Conservation (phyloP, 2,113 vertebrate species). For the Poecilia latipinna region DNA sequence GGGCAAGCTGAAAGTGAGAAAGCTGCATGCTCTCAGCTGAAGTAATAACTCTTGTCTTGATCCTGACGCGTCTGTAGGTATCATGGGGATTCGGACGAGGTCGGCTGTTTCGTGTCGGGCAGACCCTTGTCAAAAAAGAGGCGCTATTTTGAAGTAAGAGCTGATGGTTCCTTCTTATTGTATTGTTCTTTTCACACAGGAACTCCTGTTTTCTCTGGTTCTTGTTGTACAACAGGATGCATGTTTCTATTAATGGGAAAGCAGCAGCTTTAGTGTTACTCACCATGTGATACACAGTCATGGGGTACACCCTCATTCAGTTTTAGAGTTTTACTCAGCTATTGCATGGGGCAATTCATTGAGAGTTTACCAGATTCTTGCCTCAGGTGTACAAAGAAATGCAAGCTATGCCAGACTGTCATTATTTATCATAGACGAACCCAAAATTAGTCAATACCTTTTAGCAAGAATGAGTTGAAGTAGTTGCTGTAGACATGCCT, state of each 20-base stretch:
- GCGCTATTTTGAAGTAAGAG: conserved; percentile 93
- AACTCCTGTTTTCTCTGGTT: no score
- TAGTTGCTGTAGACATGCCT: neutral
- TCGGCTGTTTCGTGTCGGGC: conserved; percentile 94
- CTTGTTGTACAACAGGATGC: neutral
- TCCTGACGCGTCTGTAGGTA: conserved; percentile 80
- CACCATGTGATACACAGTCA: no score
- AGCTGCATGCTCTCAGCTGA: neutral
- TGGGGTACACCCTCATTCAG: neutral
- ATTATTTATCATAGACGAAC: neutral
- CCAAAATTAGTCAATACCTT: neutral
- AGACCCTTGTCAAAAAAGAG: conserved; percentile 90
- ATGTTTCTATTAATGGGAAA: neutral
- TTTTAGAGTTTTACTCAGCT: neutral
- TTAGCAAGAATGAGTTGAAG: neutral
- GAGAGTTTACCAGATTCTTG: neutral
- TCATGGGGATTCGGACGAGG: conserved; percentile 94
- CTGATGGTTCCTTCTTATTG: conserved; percentile 2
- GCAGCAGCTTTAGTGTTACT: neutral
- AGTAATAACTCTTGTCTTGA: neutral
- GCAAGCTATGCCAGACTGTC: neutral
- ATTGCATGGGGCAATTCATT: neutral
- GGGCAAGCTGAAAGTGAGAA: neutral
- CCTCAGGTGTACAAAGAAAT: neutral
- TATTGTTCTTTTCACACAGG: neutral